A percentile compares a stretch with the other conserved stretches of the same genome.
phyloP scores from a whole-genome alignment of 2,113 vertebrate genomes.

The western clawed frog (Xenopus tropicalis) region DNA sequence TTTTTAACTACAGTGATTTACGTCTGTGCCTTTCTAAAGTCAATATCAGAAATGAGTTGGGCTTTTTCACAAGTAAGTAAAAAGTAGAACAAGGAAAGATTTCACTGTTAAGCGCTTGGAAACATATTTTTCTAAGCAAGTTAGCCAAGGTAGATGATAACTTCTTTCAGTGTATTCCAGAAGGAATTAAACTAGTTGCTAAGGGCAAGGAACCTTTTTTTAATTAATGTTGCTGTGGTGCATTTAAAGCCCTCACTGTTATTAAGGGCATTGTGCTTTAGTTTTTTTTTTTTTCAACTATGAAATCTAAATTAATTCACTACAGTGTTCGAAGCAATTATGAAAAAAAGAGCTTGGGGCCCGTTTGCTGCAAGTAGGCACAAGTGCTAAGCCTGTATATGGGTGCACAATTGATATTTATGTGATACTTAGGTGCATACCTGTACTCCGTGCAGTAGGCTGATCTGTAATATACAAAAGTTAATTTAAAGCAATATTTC shows the following conservation, averaged over 20 bases:
- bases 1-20: slow-evolving; percentile 24
- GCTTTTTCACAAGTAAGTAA: slow-evolving; percentile 7
- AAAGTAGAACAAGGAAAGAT: slow-evolving; percentile 12
- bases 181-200: slow-evolving; percentile 8
- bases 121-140: slow-evolving; percentile 17
- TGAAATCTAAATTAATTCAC: slow-evolving; percentile 46
- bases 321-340: slow-evolving; percentile 45
- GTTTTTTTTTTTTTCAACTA: slow-evolving; percentile 34
- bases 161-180: slow-evolving; percentile 12
- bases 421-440: no score
- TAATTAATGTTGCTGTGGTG: slow-evolving; percentile 23
- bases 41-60: slow-evolving; percentile 15
- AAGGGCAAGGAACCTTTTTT: slow-evolving; percentile 12
- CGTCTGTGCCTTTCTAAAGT: slow-evolving; percentile 11
- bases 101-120: not conserved
- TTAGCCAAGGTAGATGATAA: not conserved
- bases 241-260: slow-evolving; percentile 60
- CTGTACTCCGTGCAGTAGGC: no score
- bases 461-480: no score
- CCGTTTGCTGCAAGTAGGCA: slow-evolving; percentile 10
- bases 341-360: slow-evolving; percentile 5
- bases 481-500: no score
- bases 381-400: no score
- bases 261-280: slow-evolving; percentile 37
- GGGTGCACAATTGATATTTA: no score